These are phyloP conservation scores for Cynoglossus semilaevis DNA, from an alignment of 2,113 vertebrate species.

Conservation along the genomic window DNA sequence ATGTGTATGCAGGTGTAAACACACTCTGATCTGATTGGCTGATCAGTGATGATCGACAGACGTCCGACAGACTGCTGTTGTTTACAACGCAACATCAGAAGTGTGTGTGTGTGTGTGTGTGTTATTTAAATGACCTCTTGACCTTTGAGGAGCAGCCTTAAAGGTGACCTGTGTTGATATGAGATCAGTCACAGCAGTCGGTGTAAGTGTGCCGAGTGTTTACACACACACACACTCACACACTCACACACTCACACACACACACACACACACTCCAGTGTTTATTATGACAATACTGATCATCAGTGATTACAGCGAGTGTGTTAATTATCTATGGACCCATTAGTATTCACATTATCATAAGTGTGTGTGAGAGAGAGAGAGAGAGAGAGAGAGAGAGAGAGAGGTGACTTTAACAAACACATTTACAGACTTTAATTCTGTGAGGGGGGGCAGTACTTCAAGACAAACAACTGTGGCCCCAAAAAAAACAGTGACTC, in stretches of 20 bases:
- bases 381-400: too few relatives aligned
- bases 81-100: conserved; percentile 21
- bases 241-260: conserved; percentile 2
- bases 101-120: conserved; percentile 4
- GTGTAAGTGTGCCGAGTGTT: conserved; percentile 8
- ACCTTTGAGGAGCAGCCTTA: background rate
- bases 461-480: too few relatives aligned
- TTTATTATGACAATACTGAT: background rate
- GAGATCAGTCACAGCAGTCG: background rate
- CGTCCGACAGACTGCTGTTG: conserved; percentile 2
- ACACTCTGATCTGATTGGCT: conserved; percentile 33
- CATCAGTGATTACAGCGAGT: too few relatives aligned
- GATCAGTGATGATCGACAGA: conserved; percentile 30
- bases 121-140: background rate
- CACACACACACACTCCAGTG: conserved; percentile 2
- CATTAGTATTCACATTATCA: too few relatives aligned
- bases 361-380: too few relatives aligned
- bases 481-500: too few relatives aligned
- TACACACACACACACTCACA: conserved; percentile 1
- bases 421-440: too few relatives aligned
- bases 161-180: background rate
- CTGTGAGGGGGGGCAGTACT: too few relatives aligned
- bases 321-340: too few relatives aligned
- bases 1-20: conserved; percentile 22
- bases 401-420: too few relatives aligned